Base-by-base conservation (phyloP, 2,797 vertebrate species). In the Etheostoma perlongum region DNA sequence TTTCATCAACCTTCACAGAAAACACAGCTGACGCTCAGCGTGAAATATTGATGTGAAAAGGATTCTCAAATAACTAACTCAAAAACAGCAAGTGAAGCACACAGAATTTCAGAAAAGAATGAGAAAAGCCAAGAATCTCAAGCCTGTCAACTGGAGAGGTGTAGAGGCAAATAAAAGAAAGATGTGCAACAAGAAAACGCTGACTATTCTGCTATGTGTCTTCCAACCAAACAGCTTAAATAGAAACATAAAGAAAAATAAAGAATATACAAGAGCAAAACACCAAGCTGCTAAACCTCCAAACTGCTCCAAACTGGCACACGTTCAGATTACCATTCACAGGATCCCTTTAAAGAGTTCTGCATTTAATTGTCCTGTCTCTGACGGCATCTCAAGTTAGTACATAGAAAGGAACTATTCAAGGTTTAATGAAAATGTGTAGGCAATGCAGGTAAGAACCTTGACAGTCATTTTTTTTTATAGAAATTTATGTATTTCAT, bases 21-120 rank as follows among this genome's bases (percentile, higher is more conserved):
- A 86, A 84, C 55, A 82, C 2, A n/a, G 61, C 46, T 65, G 62
- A 79, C 44, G 47, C 72, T 62, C 54, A 9, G 57, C 42, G 71
- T 88, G 40, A 85, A 90, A 89, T 69, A 87, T 86, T 87, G 71
- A 89, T 80, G 78, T 47, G 19, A 77, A 83, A 86, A 86, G 76
- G 79, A 85, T 82, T 71, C 72, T 85, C 73, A 76, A 86, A 88
- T 83, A 81, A 74, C 74, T 18, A 84, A 88, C 82, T 89, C 65
- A 74, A 85, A 75, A 86, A 27, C 30, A 30, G 30, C 79, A 78
- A 85, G 54, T 85, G 78, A 88, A 84, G 84, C 79, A 79, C 78
- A 89, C 84, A 75, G 87, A 79, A 86, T 90, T 88, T 88, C 71
- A 81, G 55, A 89, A 76, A 63, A 88, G 83, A 80, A 81, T 70